Conservation (phyloP, 1,140 invertebrate genomes). For the Helicoverpa zea region DNA sequence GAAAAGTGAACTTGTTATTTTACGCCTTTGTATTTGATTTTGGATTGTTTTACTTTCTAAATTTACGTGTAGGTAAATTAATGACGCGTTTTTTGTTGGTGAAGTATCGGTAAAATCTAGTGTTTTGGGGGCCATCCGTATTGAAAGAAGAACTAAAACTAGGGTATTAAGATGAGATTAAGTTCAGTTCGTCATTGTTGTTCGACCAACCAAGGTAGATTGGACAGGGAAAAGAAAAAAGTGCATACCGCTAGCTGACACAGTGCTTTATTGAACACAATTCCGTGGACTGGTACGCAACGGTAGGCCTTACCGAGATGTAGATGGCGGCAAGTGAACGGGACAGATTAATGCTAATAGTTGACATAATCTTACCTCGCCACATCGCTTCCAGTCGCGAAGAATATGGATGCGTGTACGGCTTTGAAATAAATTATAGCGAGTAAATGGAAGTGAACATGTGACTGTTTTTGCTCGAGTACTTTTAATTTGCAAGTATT, state of each 20-base stretch:
- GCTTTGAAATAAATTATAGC: slow-evolving; percentile 29
- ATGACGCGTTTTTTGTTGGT: slow-evolving; percentile 55
- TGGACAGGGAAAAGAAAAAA: slow-evolving; percentile 76
- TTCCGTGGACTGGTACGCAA: slow-evolving; percentile 67
- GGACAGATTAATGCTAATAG: slow-evolving; percentile 40
- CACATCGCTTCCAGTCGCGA: slow-evolving; percentile 1
- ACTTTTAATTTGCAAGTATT: slow-evolving; percentile 4
- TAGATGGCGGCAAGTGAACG: slow-evolving; percentile 35
- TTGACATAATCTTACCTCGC: slow-evolving; percentile 35
- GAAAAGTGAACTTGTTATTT: slow-evolving; percentile 75
- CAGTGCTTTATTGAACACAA: slow-evolving; percentile 81
- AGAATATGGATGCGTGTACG: slow-evolving; percentile 25
- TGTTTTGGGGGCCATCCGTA: slow-evolving; percentile 4
- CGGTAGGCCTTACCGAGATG: slow-evolving; percentile 62
- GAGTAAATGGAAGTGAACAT: slow-evolving; percentile 23
- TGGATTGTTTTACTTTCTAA: slow-evolving; percentile 54
- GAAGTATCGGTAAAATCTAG: slow-evolving; percentile 42
- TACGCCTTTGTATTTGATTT: slow-evolving; percentile 59
- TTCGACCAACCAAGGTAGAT: slow-evolving; percentile 66
- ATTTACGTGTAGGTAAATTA: slow-evolving; percentile 48
- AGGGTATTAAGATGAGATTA: slow-evolving; percentile 21
- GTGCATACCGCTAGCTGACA: slow-evolving; percentile 82
- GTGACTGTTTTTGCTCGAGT: slow-evolving; percentile 1
- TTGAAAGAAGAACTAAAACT: slow-evolving; percentile 6
- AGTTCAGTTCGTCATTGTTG: slow-evolving; percentile 36